These are phyloP conservation scores for Syngnathus floridae DNA, from an alignment of 2,113 vertebrate species.

Conservation along the genomic window DNA sequence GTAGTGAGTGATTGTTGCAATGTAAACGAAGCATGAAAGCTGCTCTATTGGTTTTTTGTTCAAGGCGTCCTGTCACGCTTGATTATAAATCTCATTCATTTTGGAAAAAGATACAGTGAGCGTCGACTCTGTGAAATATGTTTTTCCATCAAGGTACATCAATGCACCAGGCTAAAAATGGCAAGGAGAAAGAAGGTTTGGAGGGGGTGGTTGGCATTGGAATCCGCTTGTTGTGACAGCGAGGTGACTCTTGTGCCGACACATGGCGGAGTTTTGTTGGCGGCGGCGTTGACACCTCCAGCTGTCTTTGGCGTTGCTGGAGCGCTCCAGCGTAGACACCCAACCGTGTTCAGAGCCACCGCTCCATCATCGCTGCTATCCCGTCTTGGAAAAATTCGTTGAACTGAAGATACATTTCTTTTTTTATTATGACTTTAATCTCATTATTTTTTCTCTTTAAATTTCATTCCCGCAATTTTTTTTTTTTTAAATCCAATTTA, in stretches of 20 bases:
- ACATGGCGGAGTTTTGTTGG: conserved; percentile 51
- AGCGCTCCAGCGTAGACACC: conserved; percentile 54
- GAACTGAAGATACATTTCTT: background rate
- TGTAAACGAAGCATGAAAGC: conserved; percentile 68
- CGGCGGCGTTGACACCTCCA: conserved; percentile 71
- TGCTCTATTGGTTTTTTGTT: conserved; percentile 49
- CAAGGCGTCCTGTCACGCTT: conserved; percentile 52
- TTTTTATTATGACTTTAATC: too few relatives aligned
- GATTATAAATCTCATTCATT: conserved; percentile 49
- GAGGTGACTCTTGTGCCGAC: conserved; percentile 55
- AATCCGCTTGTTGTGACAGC: conserved; percentile 67
- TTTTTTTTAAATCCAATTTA: too few relatives aligned
- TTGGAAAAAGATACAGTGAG: conserved; percentile 11
- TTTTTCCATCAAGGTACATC: background rate
- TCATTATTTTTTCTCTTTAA: too few relatives aligned
- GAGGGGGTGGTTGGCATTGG: conserved; percentile 26
- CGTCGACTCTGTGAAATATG: conserved; percentile 1
- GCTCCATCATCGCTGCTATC: conserved; percentile 40
- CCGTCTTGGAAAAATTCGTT: conserved; percentile 25
- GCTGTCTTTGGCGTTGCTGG: conserved; percentile 67
- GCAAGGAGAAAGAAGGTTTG: conserved; percentile 1
- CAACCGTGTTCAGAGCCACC: conserved; percentile 66
- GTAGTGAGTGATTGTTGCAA: conserved; percentile 67
- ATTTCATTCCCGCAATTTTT: too few relatives aligned
- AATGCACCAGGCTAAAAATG: conserved; percentile 1